Base-by-base conservation (phyloP, 2,797 vertebrate species). In the Pogoniulus pusillus region DNA sequence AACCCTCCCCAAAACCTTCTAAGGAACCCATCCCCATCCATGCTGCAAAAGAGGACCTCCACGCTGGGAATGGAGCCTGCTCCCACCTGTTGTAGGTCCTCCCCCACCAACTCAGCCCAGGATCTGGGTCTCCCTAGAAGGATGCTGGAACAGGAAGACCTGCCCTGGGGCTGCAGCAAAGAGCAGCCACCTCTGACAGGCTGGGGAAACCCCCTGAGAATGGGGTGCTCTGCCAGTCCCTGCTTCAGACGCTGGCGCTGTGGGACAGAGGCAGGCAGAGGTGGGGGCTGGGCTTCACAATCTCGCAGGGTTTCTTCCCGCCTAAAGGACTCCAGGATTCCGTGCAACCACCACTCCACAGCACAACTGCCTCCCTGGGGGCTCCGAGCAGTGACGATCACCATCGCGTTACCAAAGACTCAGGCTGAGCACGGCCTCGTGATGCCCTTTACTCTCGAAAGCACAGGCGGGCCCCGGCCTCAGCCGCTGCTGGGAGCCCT, bases 381-480 rank as follows among this genome's bases (percentile, higher is more conserved):
- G 30, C 47, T 45, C 34, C 1, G 10, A 10, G 16, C 1, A 1
- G 66, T 20, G 60, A 26, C 24, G 35, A 4, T 16, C 19, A 6
- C 4, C 9, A 3, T 13, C 29, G 54, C 9, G 37, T 84, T n/a
- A 91, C 22, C 54, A 92, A 90, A 90, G 71, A 90, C 57, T 4
- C 4, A 96, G 26, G 1, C 74, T 9, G 35, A 83, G 70, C 2
- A 1, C 27, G 49, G 54, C 55, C 83, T 64, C 58, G 74, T 2
- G 1, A 32, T 70, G 80, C 7, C 58, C 71, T 96, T 96, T 96
- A 96, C 91, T 96, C 73, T 73, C 18, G 79, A 80, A 85, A 87
- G 75, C 64, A 85, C 86, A 82, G 58, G 55, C 75, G 82, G 73
- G 73, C 83, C 60, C 58, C 6, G 7, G 80, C 78, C 72, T 87